Base-by-base conservation (phyloP, 2,113 vertebrate species). In the Poecile atricapillus region DNA sequence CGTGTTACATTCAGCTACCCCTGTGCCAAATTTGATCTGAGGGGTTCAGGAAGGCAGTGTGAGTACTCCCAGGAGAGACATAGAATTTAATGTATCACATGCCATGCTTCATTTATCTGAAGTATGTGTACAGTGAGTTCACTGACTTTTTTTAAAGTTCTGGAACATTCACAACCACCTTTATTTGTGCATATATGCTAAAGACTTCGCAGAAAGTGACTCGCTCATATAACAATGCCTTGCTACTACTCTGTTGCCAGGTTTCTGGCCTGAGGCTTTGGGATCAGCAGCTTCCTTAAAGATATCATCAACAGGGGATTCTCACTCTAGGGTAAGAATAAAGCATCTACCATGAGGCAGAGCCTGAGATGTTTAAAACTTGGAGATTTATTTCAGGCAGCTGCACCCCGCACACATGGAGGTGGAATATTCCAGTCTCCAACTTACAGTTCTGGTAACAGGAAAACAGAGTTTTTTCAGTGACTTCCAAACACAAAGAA, bases 351-450 rank as follows among this genome's bases (percentile, higher is more conserved):
- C 47, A 37, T 1, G n/a, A 95, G 47, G 71, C 67, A 90, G 33
- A 78, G 53, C 14, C 39, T 5, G 23, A 75, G 77, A 87, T 69
- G 58, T 47, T 69, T 63, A 46, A 79, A 80, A 41, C 33, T 30
- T 65, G 14, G 56, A 76, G 67, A 77, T 86, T 70, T 95, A 83
- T 96, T 95, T 94, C 68, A 88, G 82, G 85, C 78, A 82, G 75
- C 50, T 62, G 64, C 68, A 90, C 76, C 64, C 86, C 2, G 1
- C 77, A 73, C 56, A 68, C 49, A 60, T 0, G 44, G 83, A 95
- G 89, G 83, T 89, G 77, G 89, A 95, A 95, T 82, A 87, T 84
- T 89, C 85, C 85, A 70, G 88, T 83, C 78, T 67, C 83, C 68
- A 60, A 81, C 67, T 74, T 69, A 17, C 67, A 47, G 31, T 35